Evolutionary conservation across 2,113 vertebrate species (phyloP), one percentile per base, ranked within the genome.

Genomic region (Heterotis niloticus): DNA sequence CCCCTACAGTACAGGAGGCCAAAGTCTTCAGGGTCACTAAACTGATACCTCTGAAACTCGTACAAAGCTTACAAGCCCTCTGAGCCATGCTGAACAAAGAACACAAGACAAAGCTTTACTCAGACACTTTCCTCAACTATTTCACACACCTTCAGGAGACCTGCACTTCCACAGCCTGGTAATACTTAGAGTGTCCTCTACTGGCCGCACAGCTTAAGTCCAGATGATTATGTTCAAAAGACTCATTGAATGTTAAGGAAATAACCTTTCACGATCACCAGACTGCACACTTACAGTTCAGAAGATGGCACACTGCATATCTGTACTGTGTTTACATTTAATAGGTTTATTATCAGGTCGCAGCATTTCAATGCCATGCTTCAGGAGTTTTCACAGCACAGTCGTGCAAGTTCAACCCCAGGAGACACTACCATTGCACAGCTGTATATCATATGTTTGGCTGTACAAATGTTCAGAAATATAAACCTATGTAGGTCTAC

Each of bases 131-230:
- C 24, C 71, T 75, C 66, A 75, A 44, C 71, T 59, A 60, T 51
- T 56, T 13, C 64, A n/a, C 18, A 59, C 51, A 24, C 24, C 10
- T 60, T 44, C 12, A 54, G 20, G 9, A 20, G 44, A 44, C 24
- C 29, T 70, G 52, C 54, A 10, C 12, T 56, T 10, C 29, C 26
- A 10, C 64, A 54, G 10, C 24, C 51, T 70, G 56, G 5, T 12
- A 75, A 66, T 74, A 80, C 44, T 64, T 74, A 66, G 60, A 73
- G 78, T 75, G 78, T 52, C 78, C 78, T 80, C 78, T 73, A 66
- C 29, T 80, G 78, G 56, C 1, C 56, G 52, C 14, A 72, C 54
- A 56, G 17, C 18, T 68, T 57, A n/a, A 59, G 18, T 66, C 57
- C 34, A 44, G 13, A 62, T 2, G 59, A 2, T 20, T 62, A 62